Evolutionary conservation across 37 sponge, comb jelly and placozoan species (phyloP), one percentile per base, ranked within the genome.

Genomic region (Cladorhizidae sp.): DNA sequence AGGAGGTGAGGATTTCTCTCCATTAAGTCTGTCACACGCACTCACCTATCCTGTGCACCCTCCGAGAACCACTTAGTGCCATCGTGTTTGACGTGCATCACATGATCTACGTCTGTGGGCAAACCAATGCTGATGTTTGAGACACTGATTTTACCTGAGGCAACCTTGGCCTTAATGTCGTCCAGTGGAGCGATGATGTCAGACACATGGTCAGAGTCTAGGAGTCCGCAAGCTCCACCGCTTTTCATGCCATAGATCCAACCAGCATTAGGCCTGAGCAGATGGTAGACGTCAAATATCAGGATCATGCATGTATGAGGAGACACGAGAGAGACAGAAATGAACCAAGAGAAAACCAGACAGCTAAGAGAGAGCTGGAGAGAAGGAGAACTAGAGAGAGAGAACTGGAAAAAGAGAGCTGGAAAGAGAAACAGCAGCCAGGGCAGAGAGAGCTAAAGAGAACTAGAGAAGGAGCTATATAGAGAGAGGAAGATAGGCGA

Each of bases 51-150:
- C 9, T 51, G 7, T 6, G 50, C 33, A 20, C 31, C n/a, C 62
- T 81, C 81, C 8, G 81, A 23, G 49, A 22, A 40, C 85, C 85
- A 85, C 23, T 77, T 69, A 18, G 20, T 77, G 3, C 85, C 85
- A 85, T 85, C 78, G 1, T 17, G 21, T 31, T 72, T 71, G 40
- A 38, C 67, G 49, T 85, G 85, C n/a, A 43, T 32, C 45, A 25
- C 42, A 42, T 85, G 85, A 21, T 63, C 72, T n/a, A 85, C 72
- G 35, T 71, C 23, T 12, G 72, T 71, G 22, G 85, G 85, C 8
- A 26, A 37, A 43, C 85, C 55, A 35, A 85, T 85, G 26, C 21
- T 0, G 8, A 82, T 14, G 22, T 82, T 32, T 0, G 51, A 17
- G 20, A 32, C 82, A 40, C 59, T 82, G 1, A 64, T 52, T 65